A percentile compares a stretch with the other conserved stretches of the same genome.
phyloP scores from a whole-genome alignment of 2,797 vertebrate genomes.

The Phalanger gymnotis region DNA sequence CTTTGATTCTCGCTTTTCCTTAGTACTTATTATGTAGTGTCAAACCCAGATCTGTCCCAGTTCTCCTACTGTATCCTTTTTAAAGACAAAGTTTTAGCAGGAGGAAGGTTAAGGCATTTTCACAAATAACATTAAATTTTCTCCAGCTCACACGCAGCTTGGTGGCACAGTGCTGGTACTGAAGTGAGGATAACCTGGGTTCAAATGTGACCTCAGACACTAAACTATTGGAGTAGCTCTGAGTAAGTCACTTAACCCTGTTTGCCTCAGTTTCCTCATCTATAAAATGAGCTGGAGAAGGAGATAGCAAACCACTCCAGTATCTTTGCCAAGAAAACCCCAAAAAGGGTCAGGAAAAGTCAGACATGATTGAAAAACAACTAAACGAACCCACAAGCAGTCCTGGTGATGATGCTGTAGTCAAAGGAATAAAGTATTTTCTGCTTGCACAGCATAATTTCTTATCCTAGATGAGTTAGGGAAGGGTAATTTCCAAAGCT shows the following conservation, averaged over 20 bases:
- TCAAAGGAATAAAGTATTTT: constrained; percentile 42
- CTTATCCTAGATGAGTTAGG: constrained; percentile 42
- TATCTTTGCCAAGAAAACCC: not conserved
- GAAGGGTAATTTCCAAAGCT: constrained; percentile 45
- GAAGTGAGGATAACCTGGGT: not conserved
- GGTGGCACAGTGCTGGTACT: not conserved
- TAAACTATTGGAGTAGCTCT: not conserved
- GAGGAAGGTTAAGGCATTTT: constrained; percentile 25
- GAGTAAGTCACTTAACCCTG: not conserved
- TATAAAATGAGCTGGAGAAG: not conserved
- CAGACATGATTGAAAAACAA: not conserved
- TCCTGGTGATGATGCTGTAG: not conserved
- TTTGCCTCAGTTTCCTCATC: not conserved
- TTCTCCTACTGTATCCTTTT: constrained; percentile 48
- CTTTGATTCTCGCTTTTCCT: constrained; percentile 36
- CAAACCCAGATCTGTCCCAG: not conserved
- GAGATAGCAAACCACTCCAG: not conserved
- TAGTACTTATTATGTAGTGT: constrained; percentile 27
- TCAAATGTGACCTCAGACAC: not conserved
- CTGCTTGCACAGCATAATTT: not conserved
- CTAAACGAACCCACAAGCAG: constrained; percentile 4
- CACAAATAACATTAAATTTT: constrained; percentile 33
- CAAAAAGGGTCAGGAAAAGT: not conserved
- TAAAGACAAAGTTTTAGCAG: not conserved
- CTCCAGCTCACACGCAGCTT: not conserved